phyloP scores from a whole-genome alignment of 2,888 invertebrate genomes.

The Epiblema foenella region DNA sequence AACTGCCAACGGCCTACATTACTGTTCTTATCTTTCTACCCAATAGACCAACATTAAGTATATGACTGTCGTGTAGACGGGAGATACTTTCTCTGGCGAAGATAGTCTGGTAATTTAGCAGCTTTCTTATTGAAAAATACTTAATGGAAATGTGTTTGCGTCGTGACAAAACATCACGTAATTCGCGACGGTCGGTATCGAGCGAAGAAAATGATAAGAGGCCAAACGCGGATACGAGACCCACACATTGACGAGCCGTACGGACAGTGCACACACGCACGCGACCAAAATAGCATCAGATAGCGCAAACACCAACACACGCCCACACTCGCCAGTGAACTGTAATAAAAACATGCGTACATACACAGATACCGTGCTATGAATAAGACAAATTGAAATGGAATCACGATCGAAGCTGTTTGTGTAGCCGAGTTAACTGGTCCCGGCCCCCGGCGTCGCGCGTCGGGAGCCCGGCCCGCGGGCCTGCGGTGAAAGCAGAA shows the following conservation, averaged over 20 bases:
- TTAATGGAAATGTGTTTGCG: conserved; percentile 30
- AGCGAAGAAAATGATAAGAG: conserved; percentile 76
- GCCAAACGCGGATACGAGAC: conserved; percentile 74
- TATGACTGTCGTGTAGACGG: no score
- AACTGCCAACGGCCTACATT: conserved; percentile 24
- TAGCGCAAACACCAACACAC: conserved; percentile 83
- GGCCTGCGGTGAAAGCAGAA: conserved; percentile 49
- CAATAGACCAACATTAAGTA: conserved; percentile 8
- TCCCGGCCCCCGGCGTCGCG: conserved; percentile 35
- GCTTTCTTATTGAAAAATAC: no score
- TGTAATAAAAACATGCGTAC: conserved; percentile 82
- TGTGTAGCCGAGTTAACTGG: conserved; percentile 57
- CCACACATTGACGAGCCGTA: conserved; percentile 58
- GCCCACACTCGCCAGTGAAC: conserved; percentile 80
- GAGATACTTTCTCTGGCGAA: no score
- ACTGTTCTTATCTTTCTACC: conserved; percentile 25
- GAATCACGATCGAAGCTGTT: conserved; percentile 72
- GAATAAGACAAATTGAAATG: conserved; percentile 78
- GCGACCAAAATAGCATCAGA: conserved; percentile 77
- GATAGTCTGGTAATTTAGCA: no score
- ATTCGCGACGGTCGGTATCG: conserved; percentile 65
- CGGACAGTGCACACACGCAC: conserved; percentile 60
- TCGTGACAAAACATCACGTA: conserved; percentile 55
- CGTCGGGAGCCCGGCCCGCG: conserved; percentile 65
- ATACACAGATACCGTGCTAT: conserved; percentile 67